Conservation (phyloP, 1,140 invertebrate species). For the Steinernema khuongi region DNA sequence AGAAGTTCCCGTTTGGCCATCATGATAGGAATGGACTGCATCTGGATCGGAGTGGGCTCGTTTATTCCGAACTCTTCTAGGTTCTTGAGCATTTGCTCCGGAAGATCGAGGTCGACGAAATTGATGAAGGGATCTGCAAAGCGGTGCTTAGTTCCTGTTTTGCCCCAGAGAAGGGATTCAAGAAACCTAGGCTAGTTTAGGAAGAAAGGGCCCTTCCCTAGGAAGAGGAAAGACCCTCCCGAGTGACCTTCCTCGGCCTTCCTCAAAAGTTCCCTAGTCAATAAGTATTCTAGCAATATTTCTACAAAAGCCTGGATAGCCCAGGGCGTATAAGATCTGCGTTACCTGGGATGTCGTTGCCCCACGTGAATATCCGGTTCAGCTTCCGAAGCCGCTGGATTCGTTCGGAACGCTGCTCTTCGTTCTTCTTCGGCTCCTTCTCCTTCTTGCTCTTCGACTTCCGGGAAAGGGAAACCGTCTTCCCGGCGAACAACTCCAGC, state of each 20-base stretch:
- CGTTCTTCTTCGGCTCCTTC: background rate
- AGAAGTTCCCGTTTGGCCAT: slow-evolving; percentile 75
- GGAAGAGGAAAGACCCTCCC: too few relatives aligned
- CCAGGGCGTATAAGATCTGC: too few relatives aligned
- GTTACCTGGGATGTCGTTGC: slow-evolving; percentile 50
- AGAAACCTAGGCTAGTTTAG: too few relatives aligned
- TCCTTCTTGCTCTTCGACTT: background rate
- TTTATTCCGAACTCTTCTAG: slow-evolving; percentile 70
- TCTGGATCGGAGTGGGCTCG: slow-evolving; percentile 83
- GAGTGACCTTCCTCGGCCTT: too few relatives aligned
- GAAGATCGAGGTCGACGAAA: slow-evolving; percentile 61
- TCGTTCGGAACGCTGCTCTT: background rate
- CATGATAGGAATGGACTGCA: slow-evolving; percentile 84
- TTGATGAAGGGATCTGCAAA: slow-evolving; percentile 46
- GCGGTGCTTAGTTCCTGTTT: too few relatives aligned
- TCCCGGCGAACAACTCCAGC: background rate
- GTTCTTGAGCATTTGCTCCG: slow-evolving; percentile 69
- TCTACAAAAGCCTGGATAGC: too few relatives aligned
- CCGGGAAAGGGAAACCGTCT: background rate
- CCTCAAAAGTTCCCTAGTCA: too few relatives aligned
- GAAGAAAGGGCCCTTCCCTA: too few relatives aligned
- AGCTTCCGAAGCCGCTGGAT: slow-evolving; percentile 38
- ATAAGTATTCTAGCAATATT: too few relatives aligned
- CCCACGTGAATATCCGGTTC: slow-evolving; percentile 55
- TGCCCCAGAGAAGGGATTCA: too few relatives aligned